phyloP scores from a whole-genome alignment of 2,797 vertebrate species.

The Neosilurus hyrtlii region DNA sequence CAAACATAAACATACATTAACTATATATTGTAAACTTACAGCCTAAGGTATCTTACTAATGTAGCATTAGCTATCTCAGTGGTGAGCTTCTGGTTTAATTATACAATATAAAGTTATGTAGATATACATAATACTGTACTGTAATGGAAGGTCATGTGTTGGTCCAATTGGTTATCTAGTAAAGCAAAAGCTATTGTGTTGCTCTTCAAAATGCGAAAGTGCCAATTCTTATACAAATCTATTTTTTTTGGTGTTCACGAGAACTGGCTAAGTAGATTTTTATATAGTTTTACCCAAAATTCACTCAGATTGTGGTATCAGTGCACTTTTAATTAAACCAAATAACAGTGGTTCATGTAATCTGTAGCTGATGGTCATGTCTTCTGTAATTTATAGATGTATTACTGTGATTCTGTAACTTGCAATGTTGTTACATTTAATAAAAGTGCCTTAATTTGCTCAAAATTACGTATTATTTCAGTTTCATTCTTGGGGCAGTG shows the following conservation, averaged over 20 bases:
- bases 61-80: not conserved
- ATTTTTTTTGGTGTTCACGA: too few species aligned
- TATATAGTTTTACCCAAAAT: too few species aligned
- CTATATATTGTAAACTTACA: not conserved
- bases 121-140: not conserved
- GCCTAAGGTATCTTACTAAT: not conserved
- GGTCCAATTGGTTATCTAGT: not conserved
- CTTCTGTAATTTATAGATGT: not conserved
- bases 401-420: not conserved
- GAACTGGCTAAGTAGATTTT: not conserved
- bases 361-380: not conserved
- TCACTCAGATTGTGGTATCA: not conserved
- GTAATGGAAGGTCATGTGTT: not conserved
- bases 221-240: not conserved
- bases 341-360: not conserved
- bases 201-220: not conserved
- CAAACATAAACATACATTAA: not conserved
- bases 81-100: not conserved
- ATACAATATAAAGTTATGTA: not conserved
- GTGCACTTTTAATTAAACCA: not conserved
- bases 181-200: not conserved
- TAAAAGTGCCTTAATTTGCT: conserved; percentile 17
- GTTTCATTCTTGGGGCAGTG: not conserved
- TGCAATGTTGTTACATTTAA: not conserved
- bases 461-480: not conserved